Conservation (phyloP, 2,113 vertebrate genomes). For the Sturnira hondurensis region DNA sequence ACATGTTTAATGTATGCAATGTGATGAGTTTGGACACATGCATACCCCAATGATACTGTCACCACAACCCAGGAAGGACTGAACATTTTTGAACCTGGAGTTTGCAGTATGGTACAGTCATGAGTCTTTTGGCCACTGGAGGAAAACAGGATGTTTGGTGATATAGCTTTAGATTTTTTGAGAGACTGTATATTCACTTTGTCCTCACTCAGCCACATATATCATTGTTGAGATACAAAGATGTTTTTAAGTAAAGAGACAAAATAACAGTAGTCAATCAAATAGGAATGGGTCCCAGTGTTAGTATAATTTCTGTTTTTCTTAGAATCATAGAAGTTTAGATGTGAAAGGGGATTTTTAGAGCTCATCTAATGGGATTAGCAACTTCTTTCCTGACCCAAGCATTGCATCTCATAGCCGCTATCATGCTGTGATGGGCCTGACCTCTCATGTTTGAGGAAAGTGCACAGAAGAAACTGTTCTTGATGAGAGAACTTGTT, state of each 20-base stretch:
- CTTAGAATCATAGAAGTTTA: neutral
- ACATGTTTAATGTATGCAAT: neutral
- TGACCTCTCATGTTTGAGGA: neutral
- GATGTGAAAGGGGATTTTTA: neutral
- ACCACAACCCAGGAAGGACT: too few relatives aligned
- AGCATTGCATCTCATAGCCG: neutral
- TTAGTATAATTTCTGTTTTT: conserved; percentile 19
- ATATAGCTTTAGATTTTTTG: neutral
- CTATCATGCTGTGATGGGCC: neutral
- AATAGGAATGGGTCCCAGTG: neutral
- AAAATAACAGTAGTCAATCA: neutral
- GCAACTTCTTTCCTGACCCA: neutral
- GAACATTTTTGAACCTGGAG: neutral
- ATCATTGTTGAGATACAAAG: neutral
- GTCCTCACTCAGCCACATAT: neutral
- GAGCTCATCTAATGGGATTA: neutral
- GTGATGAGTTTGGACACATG: neutral
- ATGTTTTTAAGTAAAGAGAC: conserved; percentile 7
- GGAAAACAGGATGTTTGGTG: neutral
- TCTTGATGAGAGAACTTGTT: neutral
- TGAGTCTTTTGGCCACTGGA: neutral
- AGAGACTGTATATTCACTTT: neutral
- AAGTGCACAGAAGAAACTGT: neutral
- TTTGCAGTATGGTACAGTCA: neutral
- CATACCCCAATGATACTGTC: neutral